Conservation (phyloP, 2,888 invertebrate species). For the Escarpia spicata region DNA sequence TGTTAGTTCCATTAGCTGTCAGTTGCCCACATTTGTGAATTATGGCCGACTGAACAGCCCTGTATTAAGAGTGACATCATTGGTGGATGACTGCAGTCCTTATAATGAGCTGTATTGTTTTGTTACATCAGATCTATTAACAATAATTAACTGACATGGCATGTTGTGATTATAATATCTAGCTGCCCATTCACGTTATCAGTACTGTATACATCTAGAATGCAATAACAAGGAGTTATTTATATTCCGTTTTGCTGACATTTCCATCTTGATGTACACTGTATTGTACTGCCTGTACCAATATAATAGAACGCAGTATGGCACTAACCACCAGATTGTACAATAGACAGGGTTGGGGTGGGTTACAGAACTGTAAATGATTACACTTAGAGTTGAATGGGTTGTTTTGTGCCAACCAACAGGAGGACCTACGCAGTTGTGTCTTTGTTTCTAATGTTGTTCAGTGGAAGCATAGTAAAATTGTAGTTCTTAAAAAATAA, state of each 20-base stretch:
- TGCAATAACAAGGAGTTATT: neutral
- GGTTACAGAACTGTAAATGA: neutral
- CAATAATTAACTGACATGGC: neutral
- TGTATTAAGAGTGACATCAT: neutral
- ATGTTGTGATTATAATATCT: neutral
- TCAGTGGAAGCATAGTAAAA: too few species aligned
- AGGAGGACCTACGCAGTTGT: too few species aligned
- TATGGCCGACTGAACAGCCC: neutral
- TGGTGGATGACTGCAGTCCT: neutral
- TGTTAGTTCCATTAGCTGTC: too few species aligned
- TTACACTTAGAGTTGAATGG: neutral
- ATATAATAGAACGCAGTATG: too few species aligned
- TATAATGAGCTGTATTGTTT: neutral
- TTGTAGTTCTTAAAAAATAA: too few species aligned
- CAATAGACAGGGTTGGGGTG: neutral
- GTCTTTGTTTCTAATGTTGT: too few species aligned
- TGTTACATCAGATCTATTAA: neutral
- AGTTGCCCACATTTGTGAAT: neutral
- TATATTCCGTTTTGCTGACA: neutral
- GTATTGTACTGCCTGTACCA: too few species aligned
- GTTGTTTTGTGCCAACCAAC: too few species aligned
- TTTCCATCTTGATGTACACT: too few species aligned
- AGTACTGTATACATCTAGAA: neutral
- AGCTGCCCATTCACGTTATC: neutral
- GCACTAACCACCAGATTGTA: too few species aligned